Percentiles rank a stretch among this genome's conserved stretches.
These are phyloP conservation scores for Ruditapes philippinarum DNA, from an alignment of 1,140 invertebrate genomes.

Conservation along the genomic window DNA sequence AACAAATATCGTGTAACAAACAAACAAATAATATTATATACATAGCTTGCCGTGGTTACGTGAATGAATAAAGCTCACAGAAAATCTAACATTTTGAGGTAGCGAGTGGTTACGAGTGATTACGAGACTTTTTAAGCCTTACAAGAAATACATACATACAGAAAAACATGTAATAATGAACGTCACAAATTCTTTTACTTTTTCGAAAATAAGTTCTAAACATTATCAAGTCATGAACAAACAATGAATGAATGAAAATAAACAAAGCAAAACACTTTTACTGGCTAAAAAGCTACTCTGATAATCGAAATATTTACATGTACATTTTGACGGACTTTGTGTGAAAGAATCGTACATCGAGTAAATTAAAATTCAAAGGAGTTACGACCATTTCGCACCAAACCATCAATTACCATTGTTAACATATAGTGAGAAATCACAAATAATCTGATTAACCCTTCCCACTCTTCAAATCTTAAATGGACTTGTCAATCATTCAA, in stretches of 20 bases:
- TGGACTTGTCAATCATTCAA: too few species aligned
- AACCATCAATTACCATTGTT: too few species aligned
- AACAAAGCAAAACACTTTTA: background rate
- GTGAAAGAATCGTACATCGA: too few species aligned
- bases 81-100: constrained; percentile 15
- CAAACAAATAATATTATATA: constrained; percentile 7
- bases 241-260: too few species aligned
- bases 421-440: too few species aligned
- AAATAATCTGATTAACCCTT: too few species aligned
- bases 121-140: constrained; percentile 32
- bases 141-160: constrained; percentile 9
- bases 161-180: background rate
- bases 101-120: constrained; percentile 34
- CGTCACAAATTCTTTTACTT: background rate
- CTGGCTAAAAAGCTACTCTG: background rate
- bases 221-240: background rate
- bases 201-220: background rate
- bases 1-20: background rate
- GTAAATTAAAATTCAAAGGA: too few species aligned
- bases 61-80: constrained; percentile 32
- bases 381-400: too few species aligned
- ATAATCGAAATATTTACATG: background rate
- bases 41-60: constrained; percentile 14
- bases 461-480: too few species aligned
- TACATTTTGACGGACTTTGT: too few species aligned